Base-by-base conservation (phyloP, 2,888 invertebrate species). In the Cantharis rufa region DNA sequence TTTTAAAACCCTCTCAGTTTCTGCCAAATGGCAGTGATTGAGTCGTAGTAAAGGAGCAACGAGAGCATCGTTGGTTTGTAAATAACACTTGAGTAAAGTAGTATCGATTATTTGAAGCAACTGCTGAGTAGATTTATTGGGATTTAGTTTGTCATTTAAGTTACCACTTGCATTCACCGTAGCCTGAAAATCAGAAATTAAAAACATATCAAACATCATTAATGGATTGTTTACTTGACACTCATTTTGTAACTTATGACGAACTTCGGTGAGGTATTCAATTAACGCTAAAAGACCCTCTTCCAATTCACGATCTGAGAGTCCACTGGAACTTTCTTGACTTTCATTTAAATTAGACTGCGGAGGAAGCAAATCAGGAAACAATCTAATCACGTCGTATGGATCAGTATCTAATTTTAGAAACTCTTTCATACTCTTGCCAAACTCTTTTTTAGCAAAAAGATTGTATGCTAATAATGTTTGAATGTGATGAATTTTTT, bases 51-150 rank as follows among this genome's bases (percentile, higher is more conserved):
- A 89, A 0, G 98, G 95, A 0, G 97, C 97, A 1, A 99, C 95
- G 71, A 98, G 90, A 0, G 97, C 97, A 88, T 99, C 98, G 87
- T 99, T 98, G 0, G 97, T 98, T 95, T 96, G 95, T 76, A 99
- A 90, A 89, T 99, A 99, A 86, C 99, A 99, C 88, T 99, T 99
- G 10, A 99, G 90, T 71, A 99, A 89, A 0, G 98, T 98, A 0
- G 99, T 99, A 86, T 99, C 99, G 77, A 99, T 98, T 74, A 99
- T 95, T 87, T 98, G 97, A 77, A 98, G 88, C 27, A 96, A 88
- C 81, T 93, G 92, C 79, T 92, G 90, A 10, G 91, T 92, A 1
- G 92, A 90, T 82, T 90, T 90, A 73, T 82, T 89, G 61, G 87
- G 85, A 61, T 84, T 84, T 1, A 87, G 85, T 85, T 87, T 87